Evolutionary conservation across 2,888 invertebrate genomes (phyloP).

Genomic region (Phyllotreta striolata): DNA sequence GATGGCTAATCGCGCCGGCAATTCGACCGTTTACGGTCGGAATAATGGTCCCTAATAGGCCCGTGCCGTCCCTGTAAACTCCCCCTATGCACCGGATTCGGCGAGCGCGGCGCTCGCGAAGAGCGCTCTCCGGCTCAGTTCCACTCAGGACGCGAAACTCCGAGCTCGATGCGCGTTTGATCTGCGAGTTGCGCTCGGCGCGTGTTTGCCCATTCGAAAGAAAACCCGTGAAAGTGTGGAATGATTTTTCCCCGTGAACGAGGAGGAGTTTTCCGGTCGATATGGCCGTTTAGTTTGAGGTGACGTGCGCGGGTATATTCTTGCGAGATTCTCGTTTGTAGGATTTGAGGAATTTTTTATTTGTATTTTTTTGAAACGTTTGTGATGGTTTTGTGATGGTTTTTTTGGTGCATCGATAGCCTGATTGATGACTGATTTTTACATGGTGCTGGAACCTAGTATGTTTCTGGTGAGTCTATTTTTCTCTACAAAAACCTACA

Average conservation of each 20-base stretch:
- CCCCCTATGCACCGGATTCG: slow-evolving; percentile 34
- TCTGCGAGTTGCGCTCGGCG: slow-evolving; percentile 29
- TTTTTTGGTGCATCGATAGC: slow-evolving; percentile 27
- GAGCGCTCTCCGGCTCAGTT: slow-evolving; percentile 43
- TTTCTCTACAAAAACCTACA: too few relatives aligned
- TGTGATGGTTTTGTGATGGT: slow-evolving; percentile 30
- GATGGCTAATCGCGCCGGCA: too few relatives aligned
- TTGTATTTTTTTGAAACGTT: slow-evolving; percentile 16
- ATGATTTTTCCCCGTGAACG: slow-evolving; percentile 27
- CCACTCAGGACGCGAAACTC: slow-evolving; percentile 41
- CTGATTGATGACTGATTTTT: slow-evolving; percentile 36
- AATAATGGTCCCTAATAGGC: slow-evolving; percentile 10
- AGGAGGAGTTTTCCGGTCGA: slow-evolving; percentile 26
- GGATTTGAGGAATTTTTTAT: slow-evolving; percentile 4
- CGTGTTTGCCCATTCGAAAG: slow-evolving; percentile 17
- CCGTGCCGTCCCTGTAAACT: slow-evolving; percentile 31
- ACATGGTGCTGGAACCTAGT: slow-evolving; percentile 40
- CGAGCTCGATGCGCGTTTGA: slow-evolving; percentile 21
- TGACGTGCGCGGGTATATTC: slow-evolving; percentile 31
- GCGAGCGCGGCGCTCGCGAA: slow-evolving; percentile 36
- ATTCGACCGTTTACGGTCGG: too few relatives aligned
- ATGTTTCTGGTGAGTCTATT: slow-evolving; percentile 39
- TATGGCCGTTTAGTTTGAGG: slow-evolving; percentile 29
- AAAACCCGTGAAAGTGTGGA: slow-evolving; percentile 27
- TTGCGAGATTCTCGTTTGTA: not conserved